phyloP scores from a whole-genome alignment of 2,888 invertebrate genomes.

The Epicampocera succincta region DNA sequence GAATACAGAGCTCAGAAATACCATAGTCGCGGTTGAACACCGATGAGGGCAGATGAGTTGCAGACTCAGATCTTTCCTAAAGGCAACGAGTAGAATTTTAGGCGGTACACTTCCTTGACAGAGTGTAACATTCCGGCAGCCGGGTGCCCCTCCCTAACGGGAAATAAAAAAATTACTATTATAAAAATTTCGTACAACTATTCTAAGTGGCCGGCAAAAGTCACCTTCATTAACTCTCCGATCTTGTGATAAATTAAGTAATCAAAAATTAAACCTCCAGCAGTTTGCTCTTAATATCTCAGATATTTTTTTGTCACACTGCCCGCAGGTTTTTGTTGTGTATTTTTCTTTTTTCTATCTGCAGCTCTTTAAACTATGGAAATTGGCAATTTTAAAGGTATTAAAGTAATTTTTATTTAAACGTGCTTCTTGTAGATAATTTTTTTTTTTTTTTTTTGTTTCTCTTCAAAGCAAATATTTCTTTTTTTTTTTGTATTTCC shows the following conservation, averaged over 20 bases:
- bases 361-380: constrained; percentile 53
- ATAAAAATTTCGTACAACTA: neutral
- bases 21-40: no score
- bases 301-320: constrained; percentile 51
- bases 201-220: neutral
- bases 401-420: constrained; percentile 48
- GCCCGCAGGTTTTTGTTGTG: constrained; percentile 41
- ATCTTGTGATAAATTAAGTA: constrained; percentile 61
- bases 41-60: no score
- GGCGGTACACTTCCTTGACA: no score
- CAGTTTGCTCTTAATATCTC: constrained; percentile 18
- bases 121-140: no score
- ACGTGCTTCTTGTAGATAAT: constrained; percentile 64
- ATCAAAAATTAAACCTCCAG: constrained; percentile 38
- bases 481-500: constrained; percentile 58
- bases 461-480: constrained; percentile 12
- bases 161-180: no score
- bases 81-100: no score
- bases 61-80: no score
- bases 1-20: no score
- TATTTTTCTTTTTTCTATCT: constrained; percentile 22
- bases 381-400: constrained; percentile 64
- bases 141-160: no score
- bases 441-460: constrained; percentile 20
- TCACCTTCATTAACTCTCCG: constrained; percentile 14